Base-by-base conservation (phyloP, 1,140 invertebrate genomes). In the Drosophila jambulina region DNA sequence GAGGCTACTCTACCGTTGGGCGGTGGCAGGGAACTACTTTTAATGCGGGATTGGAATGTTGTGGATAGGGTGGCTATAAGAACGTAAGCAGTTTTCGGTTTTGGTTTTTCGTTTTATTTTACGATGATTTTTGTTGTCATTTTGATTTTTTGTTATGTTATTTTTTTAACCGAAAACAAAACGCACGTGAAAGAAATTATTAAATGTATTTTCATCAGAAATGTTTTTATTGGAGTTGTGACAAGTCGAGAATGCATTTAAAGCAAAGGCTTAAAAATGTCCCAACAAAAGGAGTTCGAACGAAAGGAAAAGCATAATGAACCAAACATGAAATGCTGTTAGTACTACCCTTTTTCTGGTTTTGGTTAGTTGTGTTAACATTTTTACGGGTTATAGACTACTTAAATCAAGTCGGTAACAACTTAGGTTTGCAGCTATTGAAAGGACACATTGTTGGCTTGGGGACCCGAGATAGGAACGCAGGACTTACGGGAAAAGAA, bases 51-150 rank as follows among this genome's bases (percentile, higher is more conserved):
- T 91, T 93, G 93, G 85, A 92, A 92, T 92, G 93, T 92, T 85
- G 93, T 93, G 87, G 92, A 91, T 85, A 94, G 90, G 93, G 93
- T 94, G 71, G 93, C 93, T 94, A 93, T 91, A 94, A 93, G 77
- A 91, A 86, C 85, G 84, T 86, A 86, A 91, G 82, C 90, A 86
- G 68, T 81, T 88, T 80, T 80, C 74, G 77, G 69, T 74, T 60
- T 78, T 70, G 51, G 64, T 46, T 74, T 75, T 83, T 61, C 32
- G 53, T 54, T 54, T 54, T 15, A 21, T 53, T 54, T 57, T 48
- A 58, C 71, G 49, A 78, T 83, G 42, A 29, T 61, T 83, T 61
- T 78, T 45, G 48, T 70, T 54, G 63, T 71, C n/a, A 51, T 51
- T 51, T 64, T 69, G 45, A 59, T 53, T 25, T 56, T 64, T 53